Conservation (phyloP, 2,113 vertebrate species). For the Phaetusa simplex region DNA sequence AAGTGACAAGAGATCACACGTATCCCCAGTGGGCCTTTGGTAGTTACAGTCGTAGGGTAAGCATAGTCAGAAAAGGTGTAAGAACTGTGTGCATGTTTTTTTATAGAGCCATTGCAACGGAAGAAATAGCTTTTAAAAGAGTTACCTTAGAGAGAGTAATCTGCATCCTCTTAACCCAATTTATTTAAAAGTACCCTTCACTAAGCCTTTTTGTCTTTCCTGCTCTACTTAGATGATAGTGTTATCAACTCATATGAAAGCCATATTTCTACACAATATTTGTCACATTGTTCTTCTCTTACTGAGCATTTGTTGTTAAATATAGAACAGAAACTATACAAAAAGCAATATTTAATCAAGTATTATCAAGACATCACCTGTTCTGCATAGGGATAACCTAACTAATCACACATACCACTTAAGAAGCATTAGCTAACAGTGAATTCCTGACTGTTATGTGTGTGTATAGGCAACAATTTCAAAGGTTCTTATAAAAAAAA, state of each 20-base stretch:
- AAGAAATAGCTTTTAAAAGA: slow-evolving; percentile 28
- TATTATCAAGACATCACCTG: neutral
- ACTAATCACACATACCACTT: neutral
- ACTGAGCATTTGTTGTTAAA: neutral
- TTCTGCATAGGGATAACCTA: neutral
- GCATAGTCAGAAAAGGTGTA: neutral
- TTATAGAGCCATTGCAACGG: neutral
- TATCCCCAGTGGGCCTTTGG: neutral
- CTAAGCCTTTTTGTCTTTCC: slow-evolving; percentile 22
- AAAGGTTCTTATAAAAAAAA: neutral
- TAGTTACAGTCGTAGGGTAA: neutral
- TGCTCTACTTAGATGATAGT: neutral
- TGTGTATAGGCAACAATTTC: neutral
- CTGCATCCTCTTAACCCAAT: slow-evolving; percentile 51
- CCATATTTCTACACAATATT: neutral
- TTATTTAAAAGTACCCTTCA: slow-evolving; percentile 39
- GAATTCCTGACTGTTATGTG: neutral
- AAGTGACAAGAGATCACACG: neutral
- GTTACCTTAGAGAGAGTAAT: slow-evolving; percentile 10
- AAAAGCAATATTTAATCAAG: neutral
- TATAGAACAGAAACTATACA: neutral
- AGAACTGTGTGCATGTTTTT: neutral
- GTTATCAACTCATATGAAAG: neutral
- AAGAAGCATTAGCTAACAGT: neutral
- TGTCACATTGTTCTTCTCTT: neutral